Conservation (phyloP, 2,113 vertebrate species). For the Psittacara wagleri region DNA sequence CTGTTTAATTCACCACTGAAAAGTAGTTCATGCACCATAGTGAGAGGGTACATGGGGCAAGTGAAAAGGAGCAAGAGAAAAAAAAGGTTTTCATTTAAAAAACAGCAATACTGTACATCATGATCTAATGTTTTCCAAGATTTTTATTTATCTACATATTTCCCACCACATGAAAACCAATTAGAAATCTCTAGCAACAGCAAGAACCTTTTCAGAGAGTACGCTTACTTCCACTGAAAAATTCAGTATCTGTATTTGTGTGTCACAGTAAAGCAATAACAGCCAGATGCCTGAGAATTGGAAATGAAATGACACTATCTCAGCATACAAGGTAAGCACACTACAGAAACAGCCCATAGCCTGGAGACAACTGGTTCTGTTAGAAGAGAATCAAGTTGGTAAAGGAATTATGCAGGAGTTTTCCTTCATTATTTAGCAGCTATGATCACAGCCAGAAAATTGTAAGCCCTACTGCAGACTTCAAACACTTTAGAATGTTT, state of each 20-base stretch:
- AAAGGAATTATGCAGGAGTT: not conserved
- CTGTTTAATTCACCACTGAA: not conserved
- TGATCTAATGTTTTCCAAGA: not conserved
- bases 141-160: not conserved
- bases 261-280: not conserved
- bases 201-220: not conserved
- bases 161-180: not conserved
- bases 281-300: not conserved
- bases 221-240: not conserved
- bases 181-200: not conserved
- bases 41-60: not conserved
- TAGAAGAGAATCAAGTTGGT: not conserved
- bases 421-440: not conserved
- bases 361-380: not conserved
- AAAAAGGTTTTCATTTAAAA: not conserved
- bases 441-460: not conserved
- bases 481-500: not conserved
- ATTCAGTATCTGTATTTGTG: not conserved
- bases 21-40: not conserved
- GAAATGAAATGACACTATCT: constrained; percentile 18
- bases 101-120: not conserved
- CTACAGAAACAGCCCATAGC: constrained; percentile 7
- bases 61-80: not conserved
- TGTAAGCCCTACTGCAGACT: not conserved
- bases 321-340: constrained; percentile 25